Evolutionary conservation across 2,888 invertebrate species (phyloP), one percentile per base, ranked within the genome.

Genomic region (Leptogaster cylindrica): DNA sequence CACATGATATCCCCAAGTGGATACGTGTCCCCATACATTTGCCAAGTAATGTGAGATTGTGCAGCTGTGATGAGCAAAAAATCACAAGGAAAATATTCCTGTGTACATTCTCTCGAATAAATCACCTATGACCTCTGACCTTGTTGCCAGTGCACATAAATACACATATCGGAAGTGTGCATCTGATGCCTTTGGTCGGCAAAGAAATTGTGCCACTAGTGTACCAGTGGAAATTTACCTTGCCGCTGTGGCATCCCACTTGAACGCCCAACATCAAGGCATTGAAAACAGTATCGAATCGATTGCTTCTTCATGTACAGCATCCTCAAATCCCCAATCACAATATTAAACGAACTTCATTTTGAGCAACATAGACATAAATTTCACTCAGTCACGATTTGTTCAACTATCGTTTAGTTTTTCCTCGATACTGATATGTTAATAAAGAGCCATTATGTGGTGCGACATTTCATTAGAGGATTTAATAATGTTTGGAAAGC

Each of bases 151-250:
- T 48, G 64, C 64, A 64, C 64, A 64, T 64, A 64, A 64, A 64
- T 64, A 64, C 64, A 64, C 64, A 46, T 64, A 64, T 64, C 64
- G 64, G 64, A 64, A 64, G 64, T 64, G 64, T 64, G 64, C 64
- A 64, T 64, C 64, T 64, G 33, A 48, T 14, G 6, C 44, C 14
- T 16, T 5, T 16, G 39, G 23, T 41, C 48, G 64, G 63, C 64
- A 48, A 36, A 33, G 33, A 64, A 64, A 64, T 64, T 64, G 64
- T 64, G 64, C 64, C 64, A 64, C 44, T 64, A 64, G 64, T 64
- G 48, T 64, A 28, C 46, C 63, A 31, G 25, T 33, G 7, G 46
- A 31, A 23, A 36, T n/a, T 23, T 33, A 18, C 14, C 16, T 14
- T 16, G 33, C 48, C 23, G 46, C 63, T 14, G n/a, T 46, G 27